phyloP scores from a whole-genome alignment of 1,140 invertebrate genomes.

The Drosophila truncata region DNA sequence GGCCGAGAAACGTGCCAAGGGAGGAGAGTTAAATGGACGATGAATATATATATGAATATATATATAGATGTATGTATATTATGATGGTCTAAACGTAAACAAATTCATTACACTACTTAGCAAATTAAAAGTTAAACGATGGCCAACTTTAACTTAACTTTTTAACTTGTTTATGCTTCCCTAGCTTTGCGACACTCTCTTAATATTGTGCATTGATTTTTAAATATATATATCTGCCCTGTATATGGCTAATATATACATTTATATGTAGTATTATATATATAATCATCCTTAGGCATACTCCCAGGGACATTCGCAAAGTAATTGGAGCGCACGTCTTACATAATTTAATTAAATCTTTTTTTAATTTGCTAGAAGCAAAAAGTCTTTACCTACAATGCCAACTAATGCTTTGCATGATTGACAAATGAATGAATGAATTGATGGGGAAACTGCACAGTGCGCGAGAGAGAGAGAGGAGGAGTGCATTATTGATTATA shows the following conservation, averaged over 20 bases:
- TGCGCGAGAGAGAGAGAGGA: neutral
- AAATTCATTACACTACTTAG: constrained; percentile 19
- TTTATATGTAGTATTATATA: too few relatives aligned
- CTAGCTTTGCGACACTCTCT: neutral
- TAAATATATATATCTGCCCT: neutral
- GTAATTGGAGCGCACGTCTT: constrained; percentile 4
- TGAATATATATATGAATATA: neutral
- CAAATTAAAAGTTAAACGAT: constrained; percentile 22
- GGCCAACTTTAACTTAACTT: neutral
- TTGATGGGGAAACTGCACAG: constrained; percentile 7
- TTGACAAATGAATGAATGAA: constrained; percentile 29
- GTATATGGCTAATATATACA: neutral
- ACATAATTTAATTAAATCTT: constrained; percentile 33
- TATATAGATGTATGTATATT: neutral
- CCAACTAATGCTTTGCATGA: constrained; percentile 19
- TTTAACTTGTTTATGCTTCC: neutral
- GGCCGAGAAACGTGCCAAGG: neutral
- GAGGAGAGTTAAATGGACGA: constrained; percentile 1
- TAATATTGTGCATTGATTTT: constrained; percentile 1
- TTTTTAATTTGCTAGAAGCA: constrained; percentile 31
- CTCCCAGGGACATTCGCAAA: neutral
- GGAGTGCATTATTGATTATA: constrained; percentile 26
- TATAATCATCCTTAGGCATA: neutral
- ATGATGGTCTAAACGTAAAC: constrained; percentile 2
- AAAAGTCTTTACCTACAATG: neutral